Percentiles rank a stretch among this genome's conserved stretches.
These are phyloP conservation scores for Rhagoletis pomonella DNA, from an alignment of 1,140 invertebrate species.

Conservation along the genomic window DNA sequence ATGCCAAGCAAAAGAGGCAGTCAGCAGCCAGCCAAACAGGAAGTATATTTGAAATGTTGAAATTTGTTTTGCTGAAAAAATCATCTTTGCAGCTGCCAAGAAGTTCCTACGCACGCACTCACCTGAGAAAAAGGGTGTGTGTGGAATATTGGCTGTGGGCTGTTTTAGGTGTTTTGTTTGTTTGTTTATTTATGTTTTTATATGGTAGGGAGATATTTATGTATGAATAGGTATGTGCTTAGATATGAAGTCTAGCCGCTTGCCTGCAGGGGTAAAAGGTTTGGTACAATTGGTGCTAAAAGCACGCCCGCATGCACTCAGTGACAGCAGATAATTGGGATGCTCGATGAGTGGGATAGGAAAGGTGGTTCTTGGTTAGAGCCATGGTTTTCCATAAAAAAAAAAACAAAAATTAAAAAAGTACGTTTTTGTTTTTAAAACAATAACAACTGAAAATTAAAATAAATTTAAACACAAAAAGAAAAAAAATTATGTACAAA, in stretches of 20 bases:
- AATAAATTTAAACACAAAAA: too few species aligned
- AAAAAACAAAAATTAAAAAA: too few species aligned
- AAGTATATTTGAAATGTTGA: background rate
- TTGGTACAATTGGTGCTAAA: too few species aligned
- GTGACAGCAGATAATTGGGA: background rate
- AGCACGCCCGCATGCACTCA: too few species aligned
- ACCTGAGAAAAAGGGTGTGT: background rate
- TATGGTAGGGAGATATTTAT: background rate
- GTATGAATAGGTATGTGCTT: background rate
- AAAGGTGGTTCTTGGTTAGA: background rate
- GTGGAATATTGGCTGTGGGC: too few species aligned
- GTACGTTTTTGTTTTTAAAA: too few species aligned
- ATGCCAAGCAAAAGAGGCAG: background rate
- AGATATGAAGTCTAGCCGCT: too few species aligned
- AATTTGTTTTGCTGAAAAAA: background rate
- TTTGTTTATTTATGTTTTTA: background rate
- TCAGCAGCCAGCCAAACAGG: background rate
- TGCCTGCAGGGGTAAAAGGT: too few species aligned
- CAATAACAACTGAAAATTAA: too few species aligned
- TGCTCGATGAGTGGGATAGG: background rate
- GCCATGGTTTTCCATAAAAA: too few species aligned
- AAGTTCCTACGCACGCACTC: background rate
- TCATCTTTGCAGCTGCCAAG: slow-evolving; percentile 1
- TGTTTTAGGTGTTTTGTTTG: background rate
- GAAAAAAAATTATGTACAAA: too few species aligned